A percentile compares a stretch with the other conserved stretches of the same genome.
phyloP scores from a whole-genome alignment of 2,113 vertebrate genomes.

The Lonchura striata region DNA sequence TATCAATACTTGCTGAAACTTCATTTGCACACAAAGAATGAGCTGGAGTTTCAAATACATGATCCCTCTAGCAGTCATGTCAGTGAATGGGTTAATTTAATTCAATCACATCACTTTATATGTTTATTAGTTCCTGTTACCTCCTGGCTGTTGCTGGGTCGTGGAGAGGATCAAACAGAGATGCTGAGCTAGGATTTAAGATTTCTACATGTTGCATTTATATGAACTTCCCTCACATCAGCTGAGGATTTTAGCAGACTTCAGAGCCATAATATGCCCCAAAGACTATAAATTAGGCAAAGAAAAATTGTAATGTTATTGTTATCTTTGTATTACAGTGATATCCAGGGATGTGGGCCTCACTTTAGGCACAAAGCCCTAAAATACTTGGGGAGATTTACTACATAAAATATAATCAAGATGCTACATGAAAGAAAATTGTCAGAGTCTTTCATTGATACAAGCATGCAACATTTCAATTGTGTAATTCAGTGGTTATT shows the following conservation, averaged over 20 bases:
- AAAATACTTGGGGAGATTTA: neutral
- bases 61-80: neutral
- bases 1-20: neutral
- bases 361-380: neutral
- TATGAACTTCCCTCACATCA: neutral
- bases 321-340: neutral
- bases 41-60: neutral
- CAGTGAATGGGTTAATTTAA: neutral
- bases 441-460: neutral
- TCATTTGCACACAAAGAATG: neutral
- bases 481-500: conserved; percentile 2
- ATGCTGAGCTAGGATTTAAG: neutral
- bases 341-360: neutral
- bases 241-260: neutral
- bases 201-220: neutral
- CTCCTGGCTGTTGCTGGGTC: neutral
- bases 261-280: neutral
- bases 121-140: neutral
- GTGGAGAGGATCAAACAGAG: neutral
- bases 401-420: neutral
- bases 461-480: neutral
- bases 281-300: neutral
- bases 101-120: neutral
- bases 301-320: neutral
- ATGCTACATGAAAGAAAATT: neutral